Conservation (phyloP, 2,113 vertebrate genomes). For the Eurypyga helias region DNA sequence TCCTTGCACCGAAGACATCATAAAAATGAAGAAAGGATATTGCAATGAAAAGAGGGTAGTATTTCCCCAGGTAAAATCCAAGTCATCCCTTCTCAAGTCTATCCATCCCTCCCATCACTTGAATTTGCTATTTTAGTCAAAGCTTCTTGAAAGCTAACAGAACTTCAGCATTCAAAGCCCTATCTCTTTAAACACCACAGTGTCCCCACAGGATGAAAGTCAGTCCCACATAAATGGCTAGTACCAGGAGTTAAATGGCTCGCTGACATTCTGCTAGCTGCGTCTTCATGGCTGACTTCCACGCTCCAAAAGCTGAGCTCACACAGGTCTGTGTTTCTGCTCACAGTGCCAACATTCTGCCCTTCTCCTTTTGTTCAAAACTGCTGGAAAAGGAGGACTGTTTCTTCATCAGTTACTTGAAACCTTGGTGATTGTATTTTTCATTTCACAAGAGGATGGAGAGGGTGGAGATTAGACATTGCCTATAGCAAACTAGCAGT, state of each 20-base stretch:
- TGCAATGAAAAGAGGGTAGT: not conserved
- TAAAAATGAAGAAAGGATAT: not conserved
- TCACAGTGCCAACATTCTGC: not conserved
- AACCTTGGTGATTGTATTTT: slow-evolving; percentile 15
- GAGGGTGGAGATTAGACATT: not conserved
- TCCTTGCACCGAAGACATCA: not conserved
- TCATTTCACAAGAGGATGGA: slow-evolving; percentile 46
- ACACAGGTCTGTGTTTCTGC: not conserved
- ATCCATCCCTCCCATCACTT: not conserved
- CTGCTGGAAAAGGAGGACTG: not conserved
- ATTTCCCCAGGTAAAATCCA: not conserved
- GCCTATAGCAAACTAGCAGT: slow-evolving; percentile 35
- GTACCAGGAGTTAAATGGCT: not conserved
- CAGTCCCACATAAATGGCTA: not conserved
- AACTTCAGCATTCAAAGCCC: not conserved
- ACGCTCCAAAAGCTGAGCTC: not conserved
- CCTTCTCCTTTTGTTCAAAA: slow-evolving; percentile 14
- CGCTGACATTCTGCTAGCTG: not conserved
- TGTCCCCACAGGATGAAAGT: not conserved
- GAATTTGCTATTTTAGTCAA: not conserved
- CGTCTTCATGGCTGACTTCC: not conserved
- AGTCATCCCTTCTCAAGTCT: not conserved
- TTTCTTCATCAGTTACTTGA: slow-evolving; percentile 20
- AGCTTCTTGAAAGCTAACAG: not conserved
- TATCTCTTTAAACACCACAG: not conserved